Conservation (phyloP, 2,797 vertebrate species). For the Pogonophryne albipinna region DNA sequence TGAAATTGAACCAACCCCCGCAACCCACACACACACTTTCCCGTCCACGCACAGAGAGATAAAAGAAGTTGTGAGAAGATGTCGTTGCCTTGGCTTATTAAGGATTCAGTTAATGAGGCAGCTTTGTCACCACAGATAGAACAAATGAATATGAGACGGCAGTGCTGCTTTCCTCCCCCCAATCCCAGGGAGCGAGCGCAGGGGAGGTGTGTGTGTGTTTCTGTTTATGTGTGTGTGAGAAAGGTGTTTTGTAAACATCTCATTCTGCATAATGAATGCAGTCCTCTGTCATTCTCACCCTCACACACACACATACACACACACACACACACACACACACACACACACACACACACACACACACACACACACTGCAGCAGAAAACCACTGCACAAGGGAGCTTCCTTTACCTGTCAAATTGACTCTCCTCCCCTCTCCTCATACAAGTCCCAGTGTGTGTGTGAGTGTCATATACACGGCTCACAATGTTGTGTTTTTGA, state of each 20-base stretch:
- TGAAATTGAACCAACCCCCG: slow-evolving; percentile 50
- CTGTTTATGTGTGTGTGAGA: slow-evolving; percentile 67
- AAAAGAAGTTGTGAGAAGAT: slow-evolving; percentile 76
- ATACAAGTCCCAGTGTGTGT: slow-evolving; percentile 31
- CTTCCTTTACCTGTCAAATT: slow-evolving; percentile 77
- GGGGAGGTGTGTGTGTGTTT: slow-evolving; percentile 58
- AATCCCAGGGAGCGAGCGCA: slow-evolving; percentile 50
- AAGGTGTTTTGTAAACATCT: slow-evolving; percentile 88
- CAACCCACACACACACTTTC: slow-evolving; percentile 13
- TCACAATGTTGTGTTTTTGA: slow-evolving; percentile 76
- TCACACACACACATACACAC: no score
- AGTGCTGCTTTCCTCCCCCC: slow-evolving; percentile 40
- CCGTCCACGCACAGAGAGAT: slow-evolving; percentile 63
- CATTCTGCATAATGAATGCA: slow-evolving; percentile 87
- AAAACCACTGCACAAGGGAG: slow-evolving; percentile 66
- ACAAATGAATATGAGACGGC: slow-evolving; percentile 82
- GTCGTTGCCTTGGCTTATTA: slow-evolving; percentile 80
- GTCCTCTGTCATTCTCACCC: slow-evolving; percentile 76
- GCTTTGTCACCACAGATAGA: slow-evolving; percentile 84
- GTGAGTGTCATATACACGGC: slow-evolving; percentile 22
- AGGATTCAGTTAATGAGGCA: slow-evolving; percentile 86
- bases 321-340: no score
- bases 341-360: background rate
- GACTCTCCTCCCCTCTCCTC: slow-evolving; percentile 65
- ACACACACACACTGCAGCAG: slow-evolving; percentile 37